Base-by-base conservation (phyloP, 2,888 invertebrate species). In the Plagodis dolabraria region DNA sequence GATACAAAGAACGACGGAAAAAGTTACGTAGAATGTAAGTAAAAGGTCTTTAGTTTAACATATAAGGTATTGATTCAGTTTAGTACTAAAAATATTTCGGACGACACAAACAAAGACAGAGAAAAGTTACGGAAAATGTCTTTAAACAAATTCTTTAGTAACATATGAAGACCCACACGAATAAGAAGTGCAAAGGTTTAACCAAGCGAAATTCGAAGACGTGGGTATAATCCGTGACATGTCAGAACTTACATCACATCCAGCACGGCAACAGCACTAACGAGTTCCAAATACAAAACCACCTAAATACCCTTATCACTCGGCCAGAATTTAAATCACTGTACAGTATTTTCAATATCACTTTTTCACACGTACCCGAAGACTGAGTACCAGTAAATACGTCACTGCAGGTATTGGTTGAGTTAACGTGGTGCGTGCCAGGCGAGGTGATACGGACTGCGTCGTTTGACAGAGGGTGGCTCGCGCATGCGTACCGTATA, bases 401-500 rank as follows among this genome's bases (percentile, higher is more conserved):
- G 87, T 84, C 85, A 88, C 83, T 88, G 87, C 87, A 83, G 80
- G 77, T 71, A 69, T 67, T 64, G 74, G 74, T 78, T 74, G 73
- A 72, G 55, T 65, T 74, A 77, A 78, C 82, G 78, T 72, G 75
- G 81, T 77, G 77, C 67, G 72, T 61, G 69, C 65, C 63, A 70
- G 75, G 68, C 75, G 79, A 77, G 71, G 76, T 65, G 71, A 68
- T 76, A 68, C 65, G 73, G 80, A 89, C 89, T 89, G 89, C 89
- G 90, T 77, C 89, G 90, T 75, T 74, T 82, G 78, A 79, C 72
- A 77, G 78, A 75, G 79, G 82, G 77, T 69, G 56, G 59, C 56
- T 70, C 77, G 82, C 89, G 88, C 89, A 81, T 83, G 89, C 86
- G 89, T 40, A 47, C 46, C 35, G 6, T 0, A 2, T n/a, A 6